phyloP scores from a whole-genome alignment of 2,888 invertebrate genomes.

The Hydropsyche betteni region DNA sequence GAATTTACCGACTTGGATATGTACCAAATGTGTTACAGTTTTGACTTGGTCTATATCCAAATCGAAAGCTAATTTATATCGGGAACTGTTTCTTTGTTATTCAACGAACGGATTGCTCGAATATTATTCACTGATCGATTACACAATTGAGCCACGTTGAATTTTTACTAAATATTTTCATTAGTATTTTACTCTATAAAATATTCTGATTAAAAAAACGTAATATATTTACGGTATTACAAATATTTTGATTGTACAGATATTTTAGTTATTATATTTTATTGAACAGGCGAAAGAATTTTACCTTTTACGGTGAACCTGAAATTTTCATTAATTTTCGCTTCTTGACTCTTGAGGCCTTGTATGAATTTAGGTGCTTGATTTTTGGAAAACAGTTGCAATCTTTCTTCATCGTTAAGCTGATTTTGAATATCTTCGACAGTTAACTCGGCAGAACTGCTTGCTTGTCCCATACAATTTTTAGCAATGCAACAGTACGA shows the following conservation, averaged over 20 bases:
- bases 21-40: conserved; percentile 24
- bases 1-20: conserved; percentile 25
- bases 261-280: no score
- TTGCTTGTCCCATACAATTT: conserved; percentile 91
- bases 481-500: conserved; percentile 89
- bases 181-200: no score
- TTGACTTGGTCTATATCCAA: conserved; percentile 30
- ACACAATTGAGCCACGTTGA: no score
- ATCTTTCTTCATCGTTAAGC: conserved; percentile 84
- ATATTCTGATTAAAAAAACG: no score
- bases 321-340: conserved; percentile 83
- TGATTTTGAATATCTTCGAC: conserved; percentile 92
- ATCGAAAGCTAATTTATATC: conserved; percentile 29
- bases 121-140: no score
- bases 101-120: conserved; percentile 4
- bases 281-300: no score
- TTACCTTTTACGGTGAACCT: conserved; percentile 82
- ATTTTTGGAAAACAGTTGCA: conserved; percentile 77
- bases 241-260: no score
- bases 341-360: conserved; percentile 83
- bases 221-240: no score
- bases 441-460: conserved; percentile 85
- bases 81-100: conserved; percentile 31
- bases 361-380: conserved; percentile 84
- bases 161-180: no score